Percentiles rank a stretch among this genome's conserved stretches.
phyloP scores from a whole-genome alignment of 2,888 invertebrate species.

The Thumatha senex region DNA sequence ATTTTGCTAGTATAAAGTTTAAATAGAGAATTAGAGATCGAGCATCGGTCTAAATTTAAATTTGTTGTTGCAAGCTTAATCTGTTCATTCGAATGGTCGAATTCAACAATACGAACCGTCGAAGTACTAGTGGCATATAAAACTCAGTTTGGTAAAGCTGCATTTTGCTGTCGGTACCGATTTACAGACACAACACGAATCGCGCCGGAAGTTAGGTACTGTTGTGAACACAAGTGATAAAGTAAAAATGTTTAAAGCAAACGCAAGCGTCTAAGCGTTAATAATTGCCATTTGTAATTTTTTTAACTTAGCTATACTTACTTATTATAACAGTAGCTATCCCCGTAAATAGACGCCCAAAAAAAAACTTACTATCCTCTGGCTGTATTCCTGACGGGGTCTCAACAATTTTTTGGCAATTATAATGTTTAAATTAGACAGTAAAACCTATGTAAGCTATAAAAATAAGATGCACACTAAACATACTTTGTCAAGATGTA shows the following conservation, averaged over 20 bases:
- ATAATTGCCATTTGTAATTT: no score
- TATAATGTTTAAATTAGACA: no score
- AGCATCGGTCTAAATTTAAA: neutral
- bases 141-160: constrained; percentile 4
- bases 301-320: no score
- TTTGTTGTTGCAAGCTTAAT: constrained; percentile 4
- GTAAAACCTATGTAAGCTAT: no score
- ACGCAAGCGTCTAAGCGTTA: no score
- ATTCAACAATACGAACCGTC: constrained; percentile 3
- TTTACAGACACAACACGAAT: constrained; percentile 32
- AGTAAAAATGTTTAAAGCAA: neutral
- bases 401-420: no score
- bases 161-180: constrained; percentile 20
- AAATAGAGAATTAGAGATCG: neutral
- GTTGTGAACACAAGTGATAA: constrained; percentile 13
- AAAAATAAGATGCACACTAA: no score
- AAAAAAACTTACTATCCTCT: no score
- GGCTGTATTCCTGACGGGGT: no score
- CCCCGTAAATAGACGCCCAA: no score
- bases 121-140: constrained; percentile 7
- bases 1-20: neutral
- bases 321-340: no score
- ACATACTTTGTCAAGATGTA: no score
- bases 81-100: constrained; percentile 6
- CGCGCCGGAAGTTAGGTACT: constrained; percentile 26